These are phyloP conservation scores for Caenorhabditis tropicalis DNA, from an alignment of 1,140 invertebrate species.

Conservation along the genomic window DNA sequence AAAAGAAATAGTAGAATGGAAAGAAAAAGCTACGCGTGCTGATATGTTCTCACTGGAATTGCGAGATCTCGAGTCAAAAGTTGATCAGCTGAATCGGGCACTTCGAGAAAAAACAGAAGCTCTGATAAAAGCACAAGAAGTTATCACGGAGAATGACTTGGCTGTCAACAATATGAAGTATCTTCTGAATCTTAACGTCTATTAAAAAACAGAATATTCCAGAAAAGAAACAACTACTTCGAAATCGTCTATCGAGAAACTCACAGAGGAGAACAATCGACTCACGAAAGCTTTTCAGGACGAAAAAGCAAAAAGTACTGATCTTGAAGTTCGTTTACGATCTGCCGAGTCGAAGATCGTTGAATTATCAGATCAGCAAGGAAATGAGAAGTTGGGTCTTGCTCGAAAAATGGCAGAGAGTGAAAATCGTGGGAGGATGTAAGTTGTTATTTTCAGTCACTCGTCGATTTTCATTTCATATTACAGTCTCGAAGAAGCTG, in stretches of 20 bases:
- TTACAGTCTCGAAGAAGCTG: conserved; percentile 11
- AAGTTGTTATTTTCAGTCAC: background rate
- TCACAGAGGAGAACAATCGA: conserved; percentile 19
- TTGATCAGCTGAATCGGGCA: background rate
- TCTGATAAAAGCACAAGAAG: conserved; percentile 24
- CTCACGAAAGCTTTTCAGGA: background rate
- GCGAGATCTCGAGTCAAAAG: background rate
- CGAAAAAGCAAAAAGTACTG: background rate
- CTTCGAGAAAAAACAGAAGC: conserved; percentile 18
- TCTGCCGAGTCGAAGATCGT: background rate
- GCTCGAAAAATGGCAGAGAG: conserved; percentile 23
- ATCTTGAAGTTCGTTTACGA: background rate
- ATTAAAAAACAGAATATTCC: background rate
- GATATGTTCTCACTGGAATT: conserved; percentile 16
- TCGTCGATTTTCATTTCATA: background rate
- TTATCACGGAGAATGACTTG: conserved; percentile 4
- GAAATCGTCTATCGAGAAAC: background rate
- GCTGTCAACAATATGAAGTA: conserved; percentile 12
- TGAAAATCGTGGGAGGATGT: conserved; percentile 24
- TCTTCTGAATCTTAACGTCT: background rate
- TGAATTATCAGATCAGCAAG: conserved; percentile 31
- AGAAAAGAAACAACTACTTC: background rate
- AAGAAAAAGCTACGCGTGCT: background rate
- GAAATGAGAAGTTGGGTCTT: background rate
- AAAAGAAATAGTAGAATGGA: conserved; percentile 2